These are phyloP conservation scores for Glyptemys insculpta DNA, from an alignment of 2,797 vertebrate species.

Conservation along the genomic window DNA sequence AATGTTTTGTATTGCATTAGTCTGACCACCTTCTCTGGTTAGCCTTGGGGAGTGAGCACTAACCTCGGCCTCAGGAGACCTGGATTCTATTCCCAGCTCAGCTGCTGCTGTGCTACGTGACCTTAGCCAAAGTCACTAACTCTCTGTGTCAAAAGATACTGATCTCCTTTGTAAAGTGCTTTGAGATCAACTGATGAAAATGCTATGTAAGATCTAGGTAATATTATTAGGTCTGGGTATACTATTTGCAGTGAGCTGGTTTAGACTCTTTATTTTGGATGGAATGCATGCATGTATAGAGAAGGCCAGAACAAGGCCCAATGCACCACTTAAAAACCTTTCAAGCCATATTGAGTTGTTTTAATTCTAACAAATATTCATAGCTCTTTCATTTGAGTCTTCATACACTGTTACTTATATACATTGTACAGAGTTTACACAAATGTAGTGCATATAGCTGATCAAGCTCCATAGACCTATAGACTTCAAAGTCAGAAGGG, in stretches of 20 bases:
- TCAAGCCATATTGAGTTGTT: neutral
- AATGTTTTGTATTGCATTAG: neutral
- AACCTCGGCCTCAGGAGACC: neutral
- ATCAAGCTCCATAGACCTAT: neutral
- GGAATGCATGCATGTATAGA: neutral
- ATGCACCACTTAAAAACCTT: neutral
- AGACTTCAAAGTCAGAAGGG: neutral
- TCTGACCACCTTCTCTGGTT: neutral
- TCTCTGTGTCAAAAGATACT: neutral
- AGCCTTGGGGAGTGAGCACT: neutral
- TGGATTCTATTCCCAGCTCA: neutral
- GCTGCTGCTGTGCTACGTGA: neutral
- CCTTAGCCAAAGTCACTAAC: neutral
- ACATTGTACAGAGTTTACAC: neutral
- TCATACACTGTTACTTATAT: neutral
- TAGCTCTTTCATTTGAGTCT: neutral
- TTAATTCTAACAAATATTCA: neutral
- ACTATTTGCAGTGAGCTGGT: neutral
- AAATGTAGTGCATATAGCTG: neutral
- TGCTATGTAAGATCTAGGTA: fast-evolving
- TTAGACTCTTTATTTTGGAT: neutral
- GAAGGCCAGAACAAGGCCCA: neutral
- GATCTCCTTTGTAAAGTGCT: neutral
- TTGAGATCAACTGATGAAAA: neutral
- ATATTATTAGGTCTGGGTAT: neutral